Evolutionary conservation across 2,113 vertebrate species (phyloP).

Genomic region (Lophochroa leadbeateri): DNA sequence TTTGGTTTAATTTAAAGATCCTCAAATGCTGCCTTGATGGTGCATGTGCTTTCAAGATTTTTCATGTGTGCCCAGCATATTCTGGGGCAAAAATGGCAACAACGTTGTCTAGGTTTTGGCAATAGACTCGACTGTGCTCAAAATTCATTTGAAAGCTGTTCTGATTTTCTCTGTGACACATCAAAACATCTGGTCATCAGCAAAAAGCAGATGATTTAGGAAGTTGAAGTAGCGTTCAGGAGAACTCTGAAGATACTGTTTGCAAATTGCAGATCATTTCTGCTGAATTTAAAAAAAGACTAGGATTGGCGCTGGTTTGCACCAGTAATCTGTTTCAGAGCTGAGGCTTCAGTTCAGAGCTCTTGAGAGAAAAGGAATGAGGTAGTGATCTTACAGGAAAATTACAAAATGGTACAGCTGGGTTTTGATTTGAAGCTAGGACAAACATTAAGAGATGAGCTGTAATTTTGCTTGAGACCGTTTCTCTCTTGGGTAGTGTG

Average conservation of each 20-base stretch:
- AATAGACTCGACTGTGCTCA: background rate
- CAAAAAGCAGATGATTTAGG: background rate
- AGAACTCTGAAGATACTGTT: background rate
- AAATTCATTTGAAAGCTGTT: background rate
- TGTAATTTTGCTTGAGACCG: background rate
- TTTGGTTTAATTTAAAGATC: background rate
- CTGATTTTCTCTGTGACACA: background rate
- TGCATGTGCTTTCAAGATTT: background rate
- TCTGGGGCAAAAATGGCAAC: background rate
- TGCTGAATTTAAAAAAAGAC: background rate
- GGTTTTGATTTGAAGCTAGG: background rate
- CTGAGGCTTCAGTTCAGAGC: background rate
- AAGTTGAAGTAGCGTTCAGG: background rate
- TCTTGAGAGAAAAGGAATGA: background rate
- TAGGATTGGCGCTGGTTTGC: rapidly evolving
- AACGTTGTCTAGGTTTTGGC: background rate
- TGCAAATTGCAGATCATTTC: background rate
- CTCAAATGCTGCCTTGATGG: background rate
- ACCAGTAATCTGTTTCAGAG: background rate
- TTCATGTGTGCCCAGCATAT: background rate
- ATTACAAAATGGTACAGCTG: background rate
- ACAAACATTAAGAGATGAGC: background rate
- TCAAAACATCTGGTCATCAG: background rate
- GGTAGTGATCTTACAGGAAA: background rate
- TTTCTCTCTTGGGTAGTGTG: background rate